Evolutionary conservation across 2,888 invertebrate genomes (phyloP).

Genomic region (Lasioglossum malachurum): DNA sequence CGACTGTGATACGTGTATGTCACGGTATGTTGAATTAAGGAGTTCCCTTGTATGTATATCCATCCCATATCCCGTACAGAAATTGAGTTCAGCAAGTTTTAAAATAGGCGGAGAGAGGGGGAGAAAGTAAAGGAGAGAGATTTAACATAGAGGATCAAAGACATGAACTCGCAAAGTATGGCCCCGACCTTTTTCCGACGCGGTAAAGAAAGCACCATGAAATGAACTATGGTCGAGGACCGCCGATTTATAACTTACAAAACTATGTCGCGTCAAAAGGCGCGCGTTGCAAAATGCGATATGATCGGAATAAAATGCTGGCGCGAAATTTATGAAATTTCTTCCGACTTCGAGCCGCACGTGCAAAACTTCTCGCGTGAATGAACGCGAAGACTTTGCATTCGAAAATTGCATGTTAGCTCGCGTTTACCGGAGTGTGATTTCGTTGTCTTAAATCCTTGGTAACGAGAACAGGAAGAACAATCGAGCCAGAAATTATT

Average conservation of each 20-base stretch:
- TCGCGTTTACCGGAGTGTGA: neutral
- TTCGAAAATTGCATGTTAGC: neutral
- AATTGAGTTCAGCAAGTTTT: slow-evolving; percentile 68
- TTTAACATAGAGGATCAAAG: slow-evolving; percentile 54
- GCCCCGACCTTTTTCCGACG: slow-evolving; percentile 23
- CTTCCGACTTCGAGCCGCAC: neutral
- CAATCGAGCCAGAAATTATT: neutral
- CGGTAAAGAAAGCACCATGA: slow-evolving; percentile 60
- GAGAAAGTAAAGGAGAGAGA: slow-evolving; percentile 16
- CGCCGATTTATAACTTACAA: slow-evolving; percentile 54
- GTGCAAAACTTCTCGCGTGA: slow-evolving; percentile 34
- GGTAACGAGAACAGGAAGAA: neutral
- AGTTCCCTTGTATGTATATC: slow-evolving; percentile 38
- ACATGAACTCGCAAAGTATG: slow-evolving; percentile 55
- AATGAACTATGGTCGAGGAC: slow-evolving; percentile 37
- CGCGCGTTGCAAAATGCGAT: slow-evolving; percentile 25
- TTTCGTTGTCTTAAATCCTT: neutral
- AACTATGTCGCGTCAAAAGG: slow-evolving; percentile 38
- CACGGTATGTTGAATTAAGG: slow-evolving; percentile 13
- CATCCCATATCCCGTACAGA: slow-evolving; percentile 60
- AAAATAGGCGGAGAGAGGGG: neutral
- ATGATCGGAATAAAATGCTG: neutral
- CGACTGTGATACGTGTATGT: neutral
- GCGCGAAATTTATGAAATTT: slow-evolving; percentile 47
- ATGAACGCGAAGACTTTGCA: slow-evolving; percentile 37